Percentiles rank a stretch among this genome's conserved stretches.
Conservation (phyloP, 2,888 invertebrate genomes). For the Melanargia galathea region DNA sequence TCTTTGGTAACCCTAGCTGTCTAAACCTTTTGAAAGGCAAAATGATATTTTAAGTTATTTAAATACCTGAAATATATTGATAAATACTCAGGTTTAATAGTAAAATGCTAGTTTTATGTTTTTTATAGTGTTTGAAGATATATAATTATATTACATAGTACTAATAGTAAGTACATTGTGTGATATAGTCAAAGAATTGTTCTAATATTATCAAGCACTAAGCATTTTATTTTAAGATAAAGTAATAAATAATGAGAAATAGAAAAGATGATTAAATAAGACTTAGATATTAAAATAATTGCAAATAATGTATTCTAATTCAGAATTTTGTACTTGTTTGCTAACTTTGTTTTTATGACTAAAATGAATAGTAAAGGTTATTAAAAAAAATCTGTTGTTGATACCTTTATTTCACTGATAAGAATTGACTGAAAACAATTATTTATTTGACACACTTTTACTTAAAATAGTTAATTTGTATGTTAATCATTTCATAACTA, state of each 20-base stretch:
- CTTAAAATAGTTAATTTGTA: slow-evolving; percentile 68
- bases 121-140: slow-evolving; percentile 21
- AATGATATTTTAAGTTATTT: slow-evolving; percentile 45
- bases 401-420: slow-evolving; percentile 79
- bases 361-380: slow-evolving; percentile 33
- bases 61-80: slow-evolving; percentile 38
- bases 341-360: slow-evolving; percentile 32
- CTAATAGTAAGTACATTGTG: slow-evolving; percentile 34
- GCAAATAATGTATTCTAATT: slow-evolving; percentile 25
- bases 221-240: slow-evolving; percentile 6
- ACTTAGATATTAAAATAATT: slow-evolving; percentile 25
- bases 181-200: slow-evolving; percentile 22
- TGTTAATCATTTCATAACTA: slow-evolving; percentile 79
- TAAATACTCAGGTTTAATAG: slow-evolving; percentile 45
- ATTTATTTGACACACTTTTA: slow-evolving; percentile 79
- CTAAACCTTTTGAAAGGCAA: slow-evolving; percentile 35
- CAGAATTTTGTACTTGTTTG: slow-evolving; percentile 27
- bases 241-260: slow-evolving; percentile 7
- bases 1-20: slow-evolving; percentile 21
- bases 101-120: slow-evolving; percentile 38
- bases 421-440: slow-evolving; percentile 82
- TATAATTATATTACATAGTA: slow-evolving; percentile 25
- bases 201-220: slow-evolving; percentile 6
- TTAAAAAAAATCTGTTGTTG: slow-evolving; percentile 50
- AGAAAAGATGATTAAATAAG: slow-evolving; percentile 12